Percentiles rank a stretch among this genome's conserved stretches.
phyloP scores from a whole-genome alignment of 92 coral and sea anemone genomes.

The Phenganax stokvisi region DNA sequence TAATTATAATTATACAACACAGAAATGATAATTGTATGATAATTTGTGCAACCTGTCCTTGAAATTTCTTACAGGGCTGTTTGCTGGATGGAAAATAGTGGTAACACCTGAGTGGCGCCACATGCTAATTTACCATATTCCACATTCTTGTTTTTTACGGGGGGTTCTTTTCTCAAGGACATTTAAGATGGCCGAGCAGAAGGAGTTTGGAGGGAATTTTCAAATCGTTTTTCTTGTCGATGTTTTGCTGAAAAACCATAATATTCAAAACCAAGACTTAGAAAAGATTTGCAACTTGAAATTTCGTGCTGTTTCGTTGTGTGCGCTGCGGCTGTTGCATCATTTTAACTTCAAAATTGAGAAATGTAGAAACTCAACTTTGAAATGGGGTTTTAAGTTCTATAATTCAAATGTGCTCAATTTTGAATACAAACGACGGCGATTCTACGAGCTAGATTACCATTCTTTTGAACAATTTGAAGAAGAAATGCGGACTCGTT shows the following conservation, averaged over 20 bases:
- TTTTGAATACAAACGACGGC: conserved; percentile 69
- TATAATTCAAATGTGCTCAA: conserved; percentile 68
- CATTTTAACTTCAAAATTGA: conserved; percentile 45
- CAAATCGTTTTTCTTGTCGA: conserved; percentile 38
- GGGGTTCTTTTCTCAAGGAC: too few relatives aligned
- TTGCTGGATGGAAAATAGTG: too few relatives aligned
- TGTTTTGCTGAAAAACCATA: neutral
- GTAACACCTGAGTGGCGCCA: too few relatives aligned
- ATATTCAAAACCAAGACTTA: neutral
- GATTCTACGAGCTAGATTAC: conserved; percentile 65
- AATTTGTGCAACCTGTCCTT: too few relatives aligned
- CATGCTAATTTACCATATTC: too few relatives aligned
- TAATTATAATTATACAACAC: too few relatives aligned
- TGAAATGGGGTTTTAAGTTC: conserved; percentile 82
- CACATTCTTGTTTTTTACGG: too few relatives aligned
- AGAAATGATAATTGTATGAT: too few relatives aligned
- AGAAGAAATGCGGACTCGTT: conserved; percentile 47
- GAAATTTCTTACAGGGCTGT: too few relatives aligned
- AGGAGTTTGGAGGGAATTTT: conserved; percentile 24
- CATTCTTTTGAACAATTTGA: conserved; percentile 76
- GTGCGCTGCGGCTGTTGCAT: conserved; percentile 63
- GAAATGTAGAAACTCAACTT: neutral
- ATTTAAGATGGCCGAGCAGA: conserved; percentile 23
- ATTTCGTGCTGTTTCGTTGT: conserved; percentile 57
- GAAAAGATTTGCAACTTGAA: neutral